These are phyloP conservation scores for Belonocnema kinseyi DNA, from an alignment of 1,140 invertebrate genomes.

Conservation along the genomic window DNA sequence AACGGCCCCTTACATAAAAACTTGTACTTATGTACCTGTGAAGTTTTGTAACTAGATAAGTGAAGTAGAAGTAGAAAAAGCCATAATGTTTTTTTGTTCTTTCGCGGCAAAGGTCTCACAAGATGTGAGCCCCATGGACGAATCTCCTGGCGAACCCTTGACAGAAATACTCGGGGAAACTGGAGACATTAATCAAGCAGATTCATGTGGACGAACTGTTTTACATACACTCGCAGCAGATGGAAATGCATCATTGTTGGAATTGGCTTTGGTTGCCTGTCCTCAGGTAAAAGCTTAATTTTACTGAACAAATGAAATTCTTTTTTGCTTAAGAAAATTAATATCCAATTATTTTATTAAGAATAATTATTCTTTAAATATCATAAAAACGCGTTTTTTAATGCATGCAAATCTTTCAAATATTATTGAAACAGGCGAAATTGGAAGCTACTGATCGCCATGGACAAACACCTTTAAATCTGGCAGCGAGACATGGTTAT, in stretches of 20 bases:
- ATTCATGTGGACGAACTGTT: constrained; percentile 82
- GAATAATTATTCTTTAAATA: background rate
- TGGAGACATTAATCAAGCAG: constrained; percentile 73
- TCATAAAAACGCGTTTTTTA: background rate
- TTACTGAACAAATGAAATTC: constrained; percentile 25
- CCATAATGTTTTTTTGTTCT: background rate
- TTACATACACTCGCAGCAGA: constrained; percentile 86
- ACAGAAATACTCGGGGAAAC: constrained; percentile 72
- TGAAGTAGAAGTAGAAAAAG: background rate
- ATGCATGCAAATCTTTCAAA: background rate
- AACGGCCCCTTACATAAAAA: too few relatives aligned
- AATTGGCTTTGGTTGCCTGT: constrained; percentile 79
- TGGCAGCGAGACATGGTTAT: constrained; percentile 89
- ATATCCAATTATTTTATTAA: background rate
- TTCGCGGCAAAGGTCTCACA: constrained; percentile 65
- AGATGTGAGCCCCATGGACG: constrained; percentile 70
- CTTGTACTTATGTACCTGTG: too few relatives aligned
- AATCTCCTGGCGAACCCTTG: constrained; percentile 70
- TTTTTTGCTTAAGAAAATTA: background rate
- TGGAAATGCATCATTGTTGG: constrained; percentile 81
- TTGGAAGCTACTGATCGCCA: constrained; percentile 83
- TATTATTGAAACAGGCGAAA: constrained; percentile 67
- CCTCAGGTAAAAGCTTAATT: constrained; percentile 65
- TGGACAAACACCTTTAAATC: constrained; percentile 89
- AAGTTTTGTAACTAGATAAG: background rate